Percentiles rank a stretch among this genome's conserved stretches.
phyloP scores from a whole-genome alignment of 2,113 vertebrate genomes.

The Oncorhynchus tshawytscha region DNA sequence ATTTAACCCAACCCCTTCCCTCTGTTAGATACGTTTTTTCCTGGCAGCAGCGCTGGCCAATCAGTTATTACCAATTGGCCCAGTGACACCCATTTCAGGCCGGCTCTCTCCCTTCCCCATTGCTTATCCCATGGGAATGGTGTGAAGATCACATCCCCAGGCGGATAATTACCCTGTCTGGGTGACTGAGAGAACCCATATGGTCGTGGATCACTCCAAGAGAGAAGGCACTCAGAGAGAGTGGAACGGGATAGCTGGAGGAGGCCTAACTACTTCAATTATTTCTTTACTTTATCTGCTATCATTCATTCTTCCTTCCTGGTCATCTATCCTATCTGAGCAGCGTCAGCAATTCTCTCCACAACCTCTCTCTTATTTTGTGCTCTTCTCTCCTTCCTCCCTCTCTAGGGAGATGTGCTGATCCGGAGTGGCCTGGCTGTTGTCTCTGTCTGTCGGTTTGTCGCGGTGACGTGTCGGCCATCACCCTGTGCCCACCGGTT shows the following conservation, averaged over 20 bases:
- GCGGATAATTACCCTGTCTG: conserved; percentile 17
- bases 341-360: background rate
- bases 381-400: background rate
- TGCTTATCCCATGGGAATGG: background rate
- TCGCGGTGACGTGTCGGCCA: background rate
- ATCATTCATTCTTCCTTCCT: background rate
- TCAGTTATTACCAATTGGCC: conserved; percentile 1
- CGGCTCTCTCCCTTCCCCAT: background rate
- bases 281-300: background rate
- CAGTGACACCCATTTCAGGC: background rate
- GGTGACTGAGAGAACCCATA: conserved; percentile 6
- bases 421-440: background rate
- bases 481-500: background rate
- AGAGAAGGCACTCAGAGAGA: background rate
- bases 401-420: background rate
- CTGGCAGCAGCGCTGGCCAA: background rate
- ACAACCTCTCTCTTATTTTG: background rate
- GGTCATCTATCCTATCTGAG: background rate
- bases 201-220: background rate
- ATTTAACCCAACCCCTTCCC: no score
- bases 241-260: background rate
- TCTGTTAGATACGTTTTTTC: background rate
- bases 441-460: background rate
- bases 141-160: background rate
- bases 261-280: background rate